A percentile compares a stretch with the other conserved stretches of the same genome.
Evolutionary conservation across 1,140 invertebrate genomes (phyloP).

Genomic region (Scaptomyza graminum): DNA sequence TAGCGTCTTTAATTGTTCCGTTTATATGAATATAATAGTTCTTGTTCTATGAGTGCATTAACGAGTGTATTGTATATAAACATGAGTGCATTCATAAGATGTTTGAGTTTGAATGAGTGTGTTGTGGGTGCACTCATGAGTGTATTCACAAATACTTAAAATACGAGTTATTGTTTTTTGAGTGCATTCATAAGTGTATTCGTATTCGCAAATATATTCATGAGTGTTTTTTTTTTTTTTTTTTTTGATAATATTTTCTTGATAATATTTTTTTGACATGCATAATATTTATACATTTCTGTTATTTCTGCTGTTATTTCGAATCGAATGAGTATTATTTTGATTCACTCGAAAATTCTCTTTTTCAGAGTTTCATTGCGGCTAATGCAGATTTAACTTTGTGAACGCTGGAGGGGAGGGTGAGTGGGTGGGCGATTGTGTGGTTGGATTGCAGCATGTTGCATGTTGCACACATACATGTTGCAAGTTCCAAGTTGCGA

Average conservation of each 20-base stretch:
- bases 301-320: too few species aligned
- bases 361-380: slow-evolving; percentile 12
- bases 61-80: too few species aligned
- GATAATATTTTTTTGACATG: too few species aligned
- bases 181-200: slow-evolving; percentile 4
- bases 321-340: too few species aligned
- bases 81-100: too few species aligned
- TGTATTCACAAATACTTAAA: not conserved
- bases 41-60: too few species aligned
- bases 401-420: not conserved
- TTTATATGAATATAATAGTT: too few species aligned
- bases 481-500: slow-evolving; percentile 36
- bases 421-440: slow-evolving; percentile 30
- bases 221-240: slow-evolving; percentile 13
- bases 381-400: slow-evolving; percentile 51
- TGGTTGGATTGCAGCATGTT: slow-evolving; percentile 22
- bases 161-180: not conserved
- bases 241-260: too few species aligned
- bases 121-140: slow-evolving; percentile 1
- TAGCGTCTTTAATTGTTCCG: too few species aligned
- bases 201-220: not conserved
- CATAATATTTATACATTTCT: too few species aligned
- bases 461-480: slow-evolving; percentile 25
- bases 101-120: too few species aligned
- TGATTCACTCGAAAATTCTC: too few species aligned